Percentiles rank a stretch among this genome's conserved stretches.
phyloP scores from a whole-genome alignment of 2,888 invertebrate genomes.

The Oxystoma pomonae region DNA sequence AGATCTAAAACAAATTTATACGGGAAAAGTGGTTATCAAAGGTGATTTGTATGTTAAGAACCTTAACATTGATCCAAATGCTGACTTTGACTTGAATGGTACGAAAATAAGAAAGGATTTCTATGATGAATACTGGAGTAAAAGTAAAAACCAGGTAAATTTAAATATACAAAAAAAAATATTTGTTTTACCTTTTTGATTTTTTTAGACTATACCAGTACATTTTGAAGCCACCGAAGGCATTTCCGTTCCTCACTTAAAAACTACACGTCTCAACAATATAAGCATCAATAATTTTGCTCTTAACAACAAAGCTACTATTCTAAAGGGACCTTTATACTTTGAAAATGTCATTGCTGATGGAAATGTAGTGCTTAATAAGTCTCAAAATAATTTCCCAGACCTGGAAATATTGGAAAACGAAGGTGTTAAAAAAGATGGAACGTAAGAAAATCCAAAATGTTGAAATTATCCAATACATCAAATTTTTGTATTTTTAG shows the following conservation, averaged over 20 bases:
- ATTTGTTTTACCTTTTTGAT: conserved; percentile 12
- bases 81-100: conserved; percentile 32
- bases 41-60: conserved; percentile 39
- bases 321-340: conserved; percentile 30
- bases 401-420: conserved; percentile 35
- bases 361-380: conserved; percentile 37
- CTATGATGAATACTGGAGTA: conserved; percentile 40
- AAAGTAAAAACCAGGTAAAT: conserved; percentile 38
- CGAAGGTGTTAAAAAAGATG: conserved; percentile 37
- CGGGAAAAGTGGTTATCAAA: conserved; percentile 38
- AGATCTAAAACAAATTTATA: conserved; percentile 41
- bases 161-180: conserved; percentile 3
- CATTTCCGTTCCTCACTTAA: conserved; percentile 36
- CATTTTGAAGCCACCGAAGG: conserved; percentile 35
- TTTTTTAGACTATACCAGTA: conserved; percentile 36
- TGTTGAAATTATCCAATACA: neutral
- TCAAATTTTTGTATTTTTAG: too few relatives aligned
- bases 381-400: conserved; percentile 32
- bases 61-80: conserved; percentile 28
- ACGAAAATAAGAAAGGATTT: conserved; percentile 31
- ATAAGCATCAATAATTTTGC: conserved; percentile 35
- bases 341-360: conserved; percentile 39
- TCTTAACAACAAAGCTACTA: conserved; percentile 33
- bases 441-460: too few relatives aligned
- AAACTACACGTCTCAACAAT: conserved; percentile 36